Percentiles rank a stretch among this genome's conserved stretches.
These are phyloP conservation scores for Gouania willdenowi DNA, from an alignment of 2,797 vertebrate species.

Conservation along the genomic window DNA sequence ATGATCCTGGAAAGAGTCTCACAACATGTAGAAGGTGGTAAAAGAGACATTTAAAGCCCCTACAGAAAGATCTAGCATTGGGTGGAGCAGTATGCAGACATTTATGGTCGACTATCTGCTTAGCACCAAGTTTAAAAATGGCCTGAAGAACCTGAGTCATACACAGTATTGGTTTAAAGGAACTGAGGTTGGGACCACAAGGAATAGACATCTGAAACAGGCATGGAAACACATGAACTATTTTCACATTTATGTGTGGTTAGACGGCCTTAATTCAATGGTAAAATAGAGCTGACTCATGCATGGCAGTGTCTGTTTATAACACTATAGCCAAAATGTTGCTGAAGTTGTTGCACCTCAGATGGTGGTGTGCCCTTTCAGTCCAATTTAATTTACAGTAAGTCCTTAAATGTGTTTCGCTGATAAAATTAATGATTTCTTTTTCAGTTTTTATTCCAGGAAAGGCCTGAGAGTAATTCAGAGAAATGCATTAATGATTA, in stretches of 20 bases:
- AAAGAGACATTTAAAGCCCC: constrained; percentile 10
- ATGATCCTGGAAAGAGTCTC: constrained; percentile 1
- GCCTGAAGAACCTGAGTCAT: constrained; percentile 48
- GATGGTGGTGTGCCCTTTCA: constrained; percentile 17
- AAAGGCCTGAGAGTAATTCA: no score
- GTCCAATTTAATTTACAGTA: constrained; percentile 13
- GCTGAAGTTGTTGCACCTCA: constrained; percentile 14
- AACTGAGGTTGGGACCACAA: constrained; percentile 47
- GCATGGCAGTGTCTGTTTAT: constrained; percentile 19
- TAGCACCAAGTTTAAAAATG: constrained; percentile 33
- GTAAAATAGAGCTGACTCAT: constrained; percentile 33
- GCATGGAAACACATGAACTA: constrained; percentile 56
- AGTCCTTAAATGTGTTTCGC: no score
- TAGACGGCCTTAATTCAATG: constrained; percentile 27
- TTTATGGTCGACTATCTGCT: constrained; percentile 46
- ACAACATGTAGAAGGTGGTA: constrained; percentile 3
- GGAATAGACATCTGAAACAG: constrained; percentile 51
- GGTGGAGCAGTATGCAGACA: constrained; percentile 26
- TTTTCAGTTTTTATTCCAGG: no score
- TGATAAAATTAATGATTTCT: no score
- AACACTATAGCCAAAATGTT: constrained; percentile 5
- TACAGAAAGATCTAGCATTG: constrained; percentile 7
- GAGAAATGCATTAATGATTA: background rate
- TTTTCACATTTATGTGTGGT: constrained; percentile 46
- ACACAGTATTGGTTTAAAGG: constrained; percentile 37